A percentile compares a stretch with the other conserved stretches of the same genome.
Evolutionary conservation across 2,888 invertebrate species (phyloP).

Genomic region (Pristionchus exspectatus): DNA sequence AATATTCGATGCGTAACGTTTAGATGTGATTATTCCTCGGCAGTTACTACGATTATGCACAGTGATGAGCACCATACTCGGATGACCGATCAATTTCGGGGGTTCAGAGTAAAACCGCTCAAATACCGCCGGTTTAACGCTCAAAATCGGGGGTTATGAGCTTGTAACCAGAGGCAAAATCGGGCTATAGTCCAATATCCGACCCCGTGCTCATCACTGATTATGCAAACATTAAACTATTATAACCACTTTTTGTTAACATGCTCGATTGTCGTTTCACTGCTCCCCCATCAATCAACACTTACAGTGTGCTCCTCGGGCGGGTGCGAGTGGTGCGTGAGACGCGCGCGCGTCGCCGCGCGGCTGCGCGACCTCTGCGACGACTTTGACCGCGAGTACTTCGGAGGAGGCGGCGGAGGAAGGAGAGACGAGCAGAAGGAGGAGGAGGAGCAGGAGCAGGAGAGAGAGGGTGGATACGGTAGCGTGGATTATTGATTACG

Average conservation of each 20-base stretch:
- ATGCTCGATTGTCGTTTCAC: not conserved
- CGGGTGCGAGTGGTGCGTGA: slow-evolving; percentile 41
- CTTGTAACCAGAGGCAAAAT: too few relatives aligned
- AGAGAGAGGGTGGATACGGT: not conserved
- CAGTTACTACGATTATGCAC: too few relatives aligned
- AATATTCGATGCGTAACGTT: not conserved
- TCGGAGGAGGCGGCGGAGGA: not conserved
- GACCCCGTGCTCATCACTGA: too few relatives aligned
- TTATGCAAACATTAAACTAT: not conserved
- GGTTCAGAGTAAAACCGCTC: too few relatives aligned
- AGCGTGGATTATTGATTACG: not conserved
- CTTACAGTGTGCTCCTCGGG: not conserved
- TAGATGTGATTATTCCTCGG: not conserved
- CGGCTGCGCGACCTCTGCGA: slow-evolving; percentile 31
- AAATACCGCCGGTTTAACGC: too few relatives aligned
- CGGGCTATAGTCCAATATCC: too few relatives aligned
- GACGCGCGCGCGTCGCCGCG: slow-evolving; percentile 19
- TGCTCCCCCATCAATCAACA: not conserved
- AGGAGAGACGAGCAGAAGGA: not conserved
- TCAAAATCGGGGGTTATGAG: too few relatives aligned
- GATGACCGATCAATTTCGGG: too few relatives aligned
- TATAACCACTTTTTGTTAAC: not conserved
- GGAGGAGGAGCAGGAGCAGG: not conserved
- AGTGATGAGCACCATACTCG: too few relatives aligned
- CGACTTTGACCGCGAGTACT: slow-evolving; percentile 10